Conservation (phyloP, 2,113 vertebrate genomes). For the Acanthochromis polyacanthus region DNA sequence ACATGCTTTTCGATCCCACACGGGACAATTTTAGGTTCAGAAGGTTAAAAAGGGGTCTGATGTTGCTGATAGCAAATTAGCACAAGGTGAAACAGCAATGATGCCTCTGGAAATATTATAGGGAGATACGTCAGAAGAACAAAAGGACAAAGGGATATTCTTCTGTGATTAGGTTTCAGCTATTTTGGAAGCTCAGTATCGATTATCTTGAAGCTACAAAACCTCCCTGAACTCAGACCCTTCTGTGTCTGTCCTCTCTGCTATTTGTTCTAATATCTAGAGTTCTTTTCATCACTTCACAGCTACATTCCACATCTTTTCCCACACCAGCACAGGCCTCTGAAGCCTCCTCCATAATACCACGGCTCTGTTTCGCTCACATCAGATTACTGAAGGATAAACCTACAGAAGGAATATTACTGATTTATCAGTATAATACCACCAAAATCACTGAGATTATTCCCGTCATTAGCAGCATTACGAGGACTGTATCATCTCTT, state of each 20-base stretch:
- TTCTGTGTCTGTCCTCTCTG: too few species aligned
- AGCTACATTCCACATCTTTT: neutral
- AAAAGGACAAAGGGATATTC: too few species aligned
- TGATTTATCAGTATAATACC: neutral
- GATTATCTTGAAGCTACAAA: neutral
- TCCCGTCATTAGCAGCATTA: slow-evolving; percentile 30
- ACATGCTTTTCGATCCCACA: too few species aligned
- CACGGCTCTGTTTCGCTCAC: neutral
- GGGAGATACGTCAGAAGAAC: neutral
- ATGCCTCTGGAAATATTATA: slow-evolving; percentile 25
- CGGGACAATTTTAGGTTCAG: too few species aligned
- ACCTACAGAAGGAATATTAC: slow-evolving; percentile 16
- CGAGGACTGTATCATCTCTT: neutral
- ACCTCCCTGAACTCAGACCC: neutral
- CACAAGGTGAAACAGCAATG: neutral
- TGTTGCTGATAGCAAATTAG: too few species aligned
- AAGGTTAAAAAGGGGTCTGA: too few species aligned
- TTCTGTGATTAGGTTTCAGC: neutral
- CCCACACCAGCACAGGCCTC: neutral
- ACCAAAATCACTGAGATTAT: slow-evolving; percentile 15
- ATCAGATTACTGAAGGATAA: slow-evolving; percentile 43
- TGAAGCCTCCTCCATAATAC: neutral
- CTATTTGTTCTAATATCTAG: too few species aligned
- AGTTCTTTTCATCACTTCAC: too few species aligned
- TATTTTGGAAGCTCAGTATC: neutral